Percentiles rank a stretch among this genome's conserved stretches.
Conservation (phyloP, 2,113 vertebrate species). For the Elanoides forficatus region DNA sequence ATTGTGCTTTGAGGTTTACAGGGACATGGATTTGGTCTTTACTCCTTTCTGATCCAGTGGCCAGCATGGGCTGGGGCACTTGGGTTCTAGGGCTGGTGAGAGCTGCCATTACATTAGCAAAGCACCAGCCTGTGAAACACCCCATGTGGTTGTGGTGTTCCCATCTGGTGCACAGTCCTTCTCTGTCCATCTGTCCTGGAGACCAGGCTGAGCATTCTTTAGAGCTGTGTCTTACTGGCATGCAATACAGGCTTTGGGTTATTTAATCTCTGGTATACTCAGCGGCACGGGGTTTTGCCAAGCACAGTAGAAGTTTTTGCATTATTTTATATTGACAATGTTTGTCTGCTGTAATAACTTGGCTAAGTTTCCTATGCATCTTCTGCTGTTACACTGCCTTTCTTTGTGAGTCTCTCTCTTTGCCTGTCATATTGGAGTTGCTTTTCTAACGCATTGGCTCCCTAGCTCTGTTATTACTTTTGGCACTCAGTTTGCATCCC, state of each 20-base stretch:
- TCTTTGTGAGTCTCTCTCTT: constrained; percentile 36
- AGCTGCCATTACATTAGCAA: neutral
- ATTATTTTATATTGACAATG: constrained; percentile 33
- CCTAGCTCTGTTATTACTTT: constrained; percentile 44
- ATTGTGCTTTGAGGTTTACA: neutral
- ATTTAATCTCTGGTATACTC: neutral
- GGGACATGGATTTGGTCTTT: neutral
- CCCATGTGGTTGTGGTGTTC: neutral
- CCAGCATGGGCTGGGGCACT: neutral
- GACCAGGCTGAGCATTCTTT: neutral
- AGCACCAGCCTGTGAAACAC: neutral
- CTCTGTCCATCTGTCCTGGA: neutral
- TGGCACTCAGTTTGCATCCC: constrained; percentile 53
- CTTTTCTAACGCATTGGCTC: constrained; percentile 54
- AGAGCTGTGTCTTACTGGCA: neutral
- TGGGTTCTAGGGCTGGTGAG: neutral
- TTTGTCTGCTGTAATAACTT: constrained; percentile 62
- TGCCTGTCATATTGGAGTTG: constrained; percentile 35
- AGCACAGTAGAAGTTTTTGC: constrained; percentile 25
- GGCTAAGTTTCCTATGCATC: constrained; percentile 16
- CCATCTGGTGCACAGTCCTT: neutral
- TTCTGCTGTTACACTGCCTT: constrained; percentile 46
- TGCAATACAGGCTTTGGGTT: neutral
- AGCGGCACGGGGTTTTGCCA: neutral
- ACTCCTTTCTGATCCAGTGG: neutral